Percentiles rank a stretch among this genome's conserved stretches.
Conservation (phyloP, 2,113 vertebrate species). For the Echinops telfairi region DNA sequence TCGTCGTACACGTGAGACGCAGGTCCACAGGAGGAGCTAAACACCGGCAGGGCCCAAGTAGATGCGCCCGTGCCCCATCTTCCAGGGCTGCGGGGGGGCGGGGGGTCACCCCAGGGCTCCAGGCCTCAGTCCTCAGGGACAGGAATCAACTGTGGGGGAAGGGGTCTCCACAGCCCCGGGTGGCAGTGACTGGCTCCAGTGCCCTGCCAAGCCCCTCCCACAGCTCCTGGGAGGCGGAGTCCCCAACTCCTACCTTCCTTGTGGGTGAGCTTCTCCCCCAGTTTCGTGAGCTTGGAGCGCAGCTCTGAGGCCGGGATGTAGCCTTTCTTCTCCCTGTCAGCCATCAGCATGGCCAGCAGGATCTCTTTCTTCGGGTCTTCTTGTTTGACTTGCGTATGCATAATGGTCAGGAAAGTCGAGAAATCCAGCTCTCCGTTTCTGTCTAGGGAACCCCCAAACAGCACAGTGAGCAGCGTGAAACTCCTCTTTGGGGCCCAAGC, state of each 20-base stretch:
- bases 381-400: slow-evolving; percentile 95
- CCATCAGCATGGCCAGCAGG: slow-evolving; percentile 94
- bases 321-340: slow-evolving; percentile 93
- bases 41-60: background rate
- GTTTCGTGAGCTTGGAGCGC: slow-evolving; percentile 92
- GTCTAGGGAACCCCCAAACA: slow-evolving; percentile 83
- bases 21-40: background rate
- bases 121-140: background rate
- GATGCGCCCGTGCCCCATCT: background rate
- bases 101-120: no score
- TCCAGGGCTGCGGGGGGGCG: background rate
- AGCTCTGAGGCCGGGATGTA: slow-evolving; percentile 91
- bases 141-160: rapidly evolving
- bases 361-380: slow-evolving; percentile 95
- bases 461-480: background rate
- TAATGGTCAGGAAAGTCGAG: slow-evolving; percentile 96
- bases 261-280: slow-evolving; percentile 95
- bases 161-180: no score
- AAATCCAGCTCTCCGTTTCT: slow-evolving; percentile 94
- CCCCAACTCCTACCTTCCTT: slow-evolving; percentile 91
- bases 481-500: background rate
- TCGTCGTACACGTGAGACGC: background rate
- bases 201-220: background rate
- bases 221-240: background rate
- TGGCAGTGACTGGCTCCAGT: background rate